Percentiles rank a stretch among this genome's conserved stretches.
Conservation (phyloP, 2,888 invertebrate species). For the Gari tellinella region DNA sequence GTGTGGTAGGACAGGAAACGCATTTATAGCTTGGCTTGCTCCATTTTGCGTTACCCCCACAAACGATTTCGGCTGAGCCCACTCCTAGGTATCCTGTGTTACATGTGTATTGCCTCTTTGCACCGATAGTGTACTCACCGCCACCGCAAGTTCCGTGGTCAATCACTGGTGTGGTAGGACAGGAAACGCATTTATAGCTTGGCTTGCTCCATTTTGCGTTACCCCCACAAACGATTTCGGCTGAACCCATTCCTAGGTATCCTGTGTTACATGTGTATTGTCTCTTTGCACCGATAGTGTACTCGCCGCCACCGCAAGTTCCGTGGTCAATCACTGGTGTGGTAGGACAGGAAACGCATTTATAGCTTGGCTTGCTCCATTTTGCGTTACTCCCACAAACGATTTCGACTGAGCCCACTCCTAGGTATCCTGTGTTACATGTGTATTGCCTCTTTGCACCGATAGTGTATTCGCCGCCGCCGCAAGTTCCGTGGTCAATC, state of each 20-base stretch:
- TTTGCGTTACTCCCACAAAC: constrained; percentile 19
- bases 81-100: constrained; percentile 31
- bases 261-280: constrained; percentile 29
- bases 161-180: constrained; percentile 27
- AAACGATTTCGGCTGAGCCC: constrained; percentile 31
- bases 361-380: constrained; percentile 30
- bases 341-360: constrained; percentile 39
- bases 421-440: constrained; percentile 35
- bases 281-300: constrained; percentile 19
- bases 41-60: constrained; percentile 24
- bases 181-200: constrained; percentile 33
- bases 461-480: constrained; percentile 15
- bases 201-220: constrained; percentile 27
- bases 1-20: constrained; percentile 28
- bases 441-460: constrained; percentile 17
- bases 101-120: constrained; percentile 18
- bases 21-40: constrained; percentile 20
- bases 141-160: constrained; percentile 23
- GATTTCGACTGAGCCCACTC: constrained; percentile 29
- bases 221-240: constrained; percentile 24
- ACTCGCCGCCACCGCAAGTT: constrained; percentile 16
- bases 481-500: constrained; percentile 23
- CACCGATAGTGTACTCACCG: constrained; percentile 23
- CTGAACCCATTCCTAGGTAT: constrained; percentile 35
- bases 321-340: constrained; percentile 25